These are phyloP conservation scores for Tiaroga cobitis DNA, from an alignment of 2,797 vertebrate species.

Conservation along the genomic window DNA sequence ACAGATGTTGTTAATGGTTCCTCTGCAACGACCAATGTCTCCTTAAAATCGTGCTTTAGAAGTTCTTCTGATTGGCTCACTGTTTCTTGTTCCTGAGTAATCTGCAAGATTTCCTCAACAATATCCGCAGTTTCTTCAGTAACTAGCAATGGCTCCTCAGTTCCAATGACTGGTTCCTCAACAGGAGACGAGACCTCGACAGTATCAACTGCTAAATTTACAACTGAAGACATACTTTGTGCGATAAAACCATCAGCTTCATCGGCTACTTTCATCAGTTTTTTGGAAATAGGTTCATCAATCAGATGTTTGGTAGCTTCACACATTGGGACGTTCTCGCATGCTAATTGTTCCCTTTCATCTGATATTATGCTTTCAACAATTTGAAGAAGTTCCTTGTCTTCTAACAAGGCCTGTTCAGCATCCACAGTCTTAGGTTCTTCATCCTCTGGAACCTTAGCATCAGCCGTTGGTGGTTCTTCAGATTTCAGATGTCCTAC, in stretches of 20 bases:
- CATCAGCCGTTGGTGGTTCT: constrained; percentile 37
- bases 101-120: constrained; percentile 1
- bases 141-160: background rate
- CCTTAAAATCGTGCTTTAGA: background rate
- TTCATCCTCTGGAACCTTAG: background rate
- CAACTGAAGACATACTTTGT: background rate
- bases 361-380: constrained; percentile 6
- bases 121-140: background rate
- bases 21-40: background rate
- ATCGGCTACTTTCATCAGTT: background rate
- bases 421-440: background rate
- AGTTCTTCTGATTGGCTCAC: background rate
- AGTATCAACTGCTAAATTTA: background rate
- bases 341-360: background rate
- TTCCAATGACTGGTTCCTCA: background rate
- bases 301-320: too few species aligned
- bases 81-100: constrained; percentile 11
- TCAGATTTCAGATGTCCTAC: constrained; percentile 19
- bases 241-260: background rate
- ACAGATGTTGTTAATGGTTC: background rate
- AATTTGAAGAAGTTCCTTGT: background rate
- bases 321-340: background rate
- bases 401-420: background rate
- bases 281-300: background rate
- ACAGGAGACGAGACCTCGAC: background rate